A percentile compares a stretch with the other conserved stretches of the same genome.
Evolutionary conservation across 1,140 invertebrate species (phyloP).

Genomic region (Laupala kohalensis): DNA sequence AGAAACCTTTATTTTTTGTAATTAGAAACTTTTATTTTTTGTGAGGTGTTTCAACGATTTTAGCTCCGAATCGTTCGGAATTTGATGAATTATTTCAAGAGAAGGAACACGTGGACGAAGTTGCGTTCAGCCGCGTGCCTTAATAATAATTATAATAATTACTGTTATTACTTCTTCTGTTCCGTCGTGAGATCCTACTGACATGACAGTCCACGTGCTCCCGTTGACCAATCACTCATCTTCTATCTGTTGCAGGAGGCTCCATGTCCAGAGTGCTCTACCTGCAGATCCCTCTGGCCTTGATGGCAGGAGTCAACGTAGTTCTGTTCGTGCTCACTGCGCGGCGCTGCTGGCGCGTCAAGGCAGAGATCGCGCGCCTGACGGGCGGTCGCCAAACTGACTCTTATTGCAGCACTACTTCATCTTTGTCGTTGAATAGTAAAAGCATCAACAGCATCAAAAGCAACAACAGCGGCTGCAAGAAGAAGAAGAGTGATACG

Average conservation of each 20-base stretch:
- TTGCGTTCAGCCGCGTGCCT: too few species aligned
- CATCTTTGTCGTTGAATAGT: too few species aligned
- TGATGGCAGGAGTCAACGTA: conserved; percentile 45
- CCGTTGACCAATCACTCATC: too few species aligned
- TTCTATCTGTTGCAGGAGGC: conserved; percentile 18
- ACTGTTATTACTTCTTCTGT: too few species aligned
- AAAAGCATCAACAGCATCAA: background rate
- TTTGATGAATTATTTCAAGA: too few species aligned
- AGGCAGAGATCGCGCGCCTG: conserved; percentile 49
- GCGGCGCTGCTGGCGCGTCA: conserved; percentile 48
- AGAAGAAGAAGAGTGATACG: background rate
- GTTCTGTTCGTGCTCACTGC: conserved; percentile 52
- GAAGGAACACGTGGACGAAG: too few species aligned
- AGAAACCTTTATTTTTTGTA: too few species aligned
- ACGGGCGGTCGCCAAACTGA: conserved; percentile 25
- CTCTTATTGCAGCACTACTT: background rate
- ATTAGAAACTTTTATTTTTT: too few species aligned
- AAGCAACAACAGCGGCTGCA: background rate
- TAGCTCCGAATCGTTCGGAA: too few species aligned
- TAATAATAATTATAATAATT: background rate
- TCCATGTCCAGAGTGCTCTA: conserved; percentile 27
- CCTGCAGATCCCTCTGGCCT: conserved; percentile 44
- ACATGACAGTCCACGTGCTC: too few species aligned
- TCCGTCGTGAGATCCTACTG: too few species aligned
- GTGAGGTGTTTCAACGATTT: too few species aligned